Base-by-base conservation (phyloP, 2,888 invertebrate genomes). In the Drosophila neonasuta region DNA sequence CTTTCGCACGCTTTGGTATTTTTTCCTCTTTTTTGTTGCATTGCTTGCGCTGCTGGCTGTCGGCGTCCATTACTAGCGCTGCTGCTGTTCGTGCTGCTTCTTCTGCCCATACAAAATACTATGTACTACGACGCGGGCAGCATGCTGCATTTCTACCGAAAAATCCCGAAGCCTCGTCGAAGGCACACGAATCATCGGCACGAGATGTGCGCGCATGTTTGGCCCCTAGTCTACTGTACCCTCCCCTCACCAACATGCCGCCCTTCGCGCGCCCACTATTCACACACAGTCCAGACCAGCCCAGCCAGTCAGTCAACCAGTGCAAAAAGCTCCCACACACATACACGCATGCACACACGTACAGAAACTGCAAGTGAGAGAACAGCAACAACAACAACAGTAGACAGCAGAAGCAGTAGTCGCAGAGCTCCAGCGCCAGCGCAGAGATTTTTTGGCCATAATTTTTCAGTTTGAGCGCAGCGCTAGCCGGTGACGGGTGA, bases 401-500 rank as follows among this genome's bases (percentile, higher is more conserved):
- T n/a, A 36, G 11, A 11, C 58, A 52, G 64, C 63, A 51, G 24
- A 24, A 24, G 42, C 49, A 50, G 15, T 48, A 41, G 58, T 55
- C 60, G 57, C 77, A 66, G 56, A 52, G 71, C 61, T 69, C 77
- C 74, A 86, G 83, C 80, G 80, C 74, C 86, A 83, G 86, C 84
- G 79, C 84, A 80, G 62, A 85, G 85, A 86, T 86, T 80, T 86
- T 79, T 78, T 77, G 74, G 72, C 74, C 71, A 86, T 82, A 71
- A 85, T 69, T 80, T 83, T 85, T 85, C 83, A 84, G 80, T 84
- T 86, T 76, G 78, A 87, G 80, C 82, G 78, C 74, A 82, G 74
- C 86, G 72, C 67, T 84, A 82, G 87, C 87, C 83, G 83, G 87
- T 82, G 87, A 83, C 86, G 86, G 81, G 86, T 84, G 86, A 78